These are phyloP conservation scores for Leptura quadrifasciata DNA, from an alignment of 2,888 invertebrate genomes.

Conservation along the genomic window DNA sequence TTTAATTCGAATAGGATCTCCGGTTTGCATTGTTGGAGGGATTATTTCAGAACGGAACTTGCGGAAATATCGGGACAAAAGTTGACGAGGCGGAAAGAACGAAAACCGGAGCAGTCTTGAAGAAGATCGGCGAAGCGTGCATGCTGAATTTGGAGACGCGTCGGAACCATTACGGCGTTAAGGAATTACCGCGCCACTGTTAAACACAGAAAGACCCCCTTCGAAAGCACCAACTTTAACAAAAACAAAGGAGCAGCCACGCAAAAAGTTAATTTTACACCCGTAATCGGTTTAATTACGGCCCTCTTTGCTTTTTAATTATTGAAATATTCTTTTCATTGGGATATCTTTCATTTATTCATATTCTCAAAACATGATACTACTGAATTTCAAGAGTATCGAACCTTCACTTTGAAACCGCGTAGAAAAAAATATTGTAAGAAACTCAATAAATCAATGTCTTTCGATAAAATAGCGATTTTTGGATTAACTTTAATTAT, in stretches of 20 bases:
- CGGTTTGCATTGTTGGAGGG: slow-evolving; percentile 63
- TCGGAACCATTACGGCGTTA: slow-evolving; percentile 64
- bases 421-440: too few relatives aligned
- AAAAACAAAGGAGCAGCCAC: slow-evolving; percentile 59
- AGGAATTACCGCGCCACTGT: slow-evolving; percentile 60
- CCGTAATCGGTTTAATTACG: slow-evolving; percentile 57
- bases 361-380: too few relatives aligned
- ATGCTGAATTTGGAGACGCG: slow-evolving; percentile 59
- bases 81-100: slow-evolving; percentile 73
- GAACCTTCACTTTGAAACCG: too few relatives aligned
- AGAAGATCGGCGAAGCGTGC: slow-evolving; percentile 45
- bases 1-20: slow-evolving; percentile 66
- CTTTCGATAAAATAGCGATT: too few relatives aligned
- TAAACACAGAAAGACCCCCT: slow-evolving; percentile 59
- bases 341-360: background rate
- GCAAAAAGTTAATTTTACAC: slow-evolving; percentile 63
- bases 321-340: slow-evolving; percentile 34
- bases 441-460: too few relatives aligned
- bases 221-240: slow-evolving; percentile 52
- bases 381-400: too few relatives aligned
- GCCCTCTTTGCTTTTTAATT: slow-evolving; percentile 50
- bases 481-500: too few relatives aligned
- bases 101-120: slow-evolving; percentile 64
- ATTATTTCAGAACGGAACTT: slow-evolving; percentile 71
- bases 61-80: slow-evolving; percentile 72